phyloP scores from a whole-genome alignment of 2,797 vertebrate species.

The Phalloptychus januarius region DNA sequence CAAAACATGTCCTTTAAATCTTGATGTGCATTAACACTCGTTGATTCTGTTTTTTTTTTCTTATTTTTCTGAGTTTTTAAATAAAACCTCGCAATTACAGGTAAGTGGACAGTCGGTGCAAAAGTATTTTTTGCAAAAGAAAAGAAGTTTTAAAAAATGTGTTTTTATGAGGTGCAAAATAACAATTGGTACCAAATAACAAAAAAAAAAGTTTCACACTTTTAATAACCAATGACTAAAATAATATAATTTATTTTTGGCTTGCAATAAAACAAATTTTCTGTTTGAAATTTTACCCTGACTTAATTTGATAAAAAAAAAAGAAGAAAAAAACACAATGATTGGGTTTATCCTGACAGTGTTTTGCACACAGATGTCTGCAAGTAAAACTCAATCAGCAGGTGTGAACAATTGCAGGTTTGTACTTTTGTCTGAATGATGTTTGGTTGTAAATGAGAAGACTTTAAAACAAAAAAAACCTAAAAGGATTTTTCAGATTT shows the following conservation, averaged over 20 bases:
- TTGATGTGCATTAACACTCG: conserved; percentile 24
- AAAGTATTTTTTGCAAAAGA: not conserved
- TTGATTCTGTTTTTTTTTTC: not conserved
- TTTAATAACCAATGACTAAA: not conserved
- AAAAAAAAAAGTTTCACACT: not conserved
- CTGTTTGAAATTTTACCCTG: not conserved
- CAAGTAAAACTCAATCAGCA: conserved; percentile 3
- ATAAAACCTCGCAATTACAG: not conserved
- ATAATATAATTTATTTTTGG: not conserved
- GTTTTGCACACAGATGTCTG: conserved; percentile 5
- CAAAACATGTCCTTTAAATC: conserved; percentile 60
- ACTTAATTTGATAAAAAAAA: not conserved
- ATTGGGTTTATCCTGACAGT: not conserved
- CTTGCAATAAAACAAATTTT: not conserved
- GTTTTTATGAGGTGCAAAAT: not conserved
- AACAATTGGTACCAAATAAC: not conserved
- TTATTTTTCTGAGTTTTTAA: not conserved
- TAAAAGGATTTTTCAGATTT: not conserved
- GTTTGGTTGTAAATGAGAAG: conserved; percentile 1
- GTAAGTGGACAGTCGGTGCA: not conserved
- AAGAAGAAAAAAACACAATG: not conserved
- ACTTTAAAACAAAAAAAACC: not conserved
- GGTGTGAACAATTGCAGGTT: conserved; percentile 4
- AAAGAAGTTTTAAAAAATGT: not conserved
- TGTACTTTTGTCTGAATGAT: not conserved